These are phyloP conservation scores for Gymnoscopelus braueri DNA, from an alignment of 2,797 vertebrate genomes.

Conservation along the genomic window DNA sequence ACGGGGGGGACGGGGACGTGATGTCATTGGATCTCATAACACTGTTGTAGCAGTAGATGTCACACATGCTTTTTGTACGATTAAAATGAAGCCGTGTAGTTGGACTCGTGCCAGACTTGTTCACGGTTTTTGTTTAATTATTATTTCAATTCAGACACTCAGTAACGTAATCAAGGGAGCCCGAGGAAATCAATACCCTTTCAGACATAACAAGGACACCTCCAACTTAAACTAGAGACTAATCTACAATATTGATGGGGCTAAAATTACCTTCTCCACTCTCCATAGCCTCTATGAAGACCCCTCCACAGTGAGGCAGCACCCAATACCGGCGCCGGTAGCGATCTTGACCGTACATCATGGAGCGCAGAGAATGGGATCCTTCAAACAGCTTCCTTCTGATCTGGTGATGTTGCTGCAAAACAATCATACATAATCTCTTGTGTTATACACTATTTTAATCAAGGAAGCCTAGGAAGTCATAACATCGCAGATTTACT, in stretches of 20 bases:
- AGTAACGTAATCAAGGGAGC: not conserved
- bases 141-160: not conserved
- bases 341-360: constrained; percentile 98
- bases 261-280: constrained; percentile 92
- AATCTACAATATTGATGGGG: not conserved
- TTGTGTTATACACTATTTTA: constrained; percentile 19
- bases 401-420: constrained; percentile 97
- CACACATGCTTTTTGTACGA: no score
- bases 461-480: constrained; percentile 23
- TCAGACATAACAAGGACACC: not conserved
- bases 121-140: constrained; percentile 35
- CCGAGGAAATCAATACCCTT: not conserved
- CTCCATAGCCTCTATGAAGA: constrained; percentile 98
- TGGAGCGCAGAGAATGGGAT: constrained; percentile 93
- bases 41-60: not conserved
- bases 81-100: not conserved
- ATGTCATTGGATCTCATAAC: constrained; percentile 15
- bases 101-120: not conserved
- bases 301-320: constrained; percentile 94
- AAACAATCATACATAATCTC: constrained; percentile 24
- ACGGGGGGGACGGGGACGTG: constrained; percentile 20
- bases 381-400: constrained; percentile 96
- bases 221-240: constrained; percentile 2
- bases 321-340: constrained; percentile 97
- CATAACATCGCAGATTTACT: no score